These are phyloP conservation scores for Monochamus alternatus DNA, from an alignment of 2,888 invertebrate species.

Conservation along the genomic window DNA sequence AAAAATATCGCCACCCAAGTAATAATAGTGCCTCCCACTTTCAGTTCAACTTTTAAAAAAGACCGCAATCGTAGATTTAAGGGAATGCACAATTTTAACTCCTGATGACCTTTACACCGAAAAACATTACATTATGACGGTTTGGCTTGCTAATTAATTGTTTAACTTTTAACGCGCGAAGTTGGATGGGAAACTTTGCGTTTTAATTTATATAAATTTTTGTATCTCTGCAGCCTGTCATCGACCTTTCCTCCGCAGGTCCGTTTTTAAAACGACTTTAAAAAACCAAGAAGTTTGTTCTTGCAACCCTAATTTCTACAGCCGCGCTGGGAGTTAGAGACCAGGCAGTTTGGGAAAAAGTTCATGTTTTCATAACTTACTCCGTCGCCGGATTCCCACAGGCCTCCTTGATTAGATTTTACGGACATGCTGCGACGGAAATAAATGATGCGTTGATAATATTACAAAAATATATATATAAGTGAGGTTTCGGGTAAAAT, in stretches of 20 bases:
- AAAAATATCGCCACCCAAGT: no score
- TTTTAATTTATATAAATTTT: not conserved
- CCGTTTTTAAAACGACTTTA: not conserved
- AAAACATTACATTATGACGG: not conserved
- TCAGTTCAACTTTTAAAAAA: no score
- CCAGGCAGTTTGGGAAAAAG: no score
- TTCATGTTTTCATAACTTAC: no score
- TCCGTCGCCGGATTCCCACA: no score
- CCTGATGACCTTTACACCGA: not conserved
- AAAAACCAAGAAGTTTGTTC: not conserved
- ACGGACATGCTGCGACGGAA: no score
- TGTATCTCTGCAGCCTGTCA: not conserved
- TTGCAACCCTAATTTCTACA: not conserved
- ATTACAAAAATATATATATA: no score
- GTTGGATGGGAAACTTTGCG: not conserved
- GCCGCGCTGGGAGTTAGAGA: no score
- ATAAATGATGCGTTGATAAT: no score
- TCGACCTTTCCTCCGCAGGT: not conserved
- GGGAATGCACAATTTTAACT: not conserved
- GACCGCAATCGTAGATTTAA: not conserved
- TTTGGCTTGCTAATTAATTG: not conserved
- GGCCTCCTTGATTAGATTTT: no score
- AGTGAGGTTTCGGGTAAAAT: no score
- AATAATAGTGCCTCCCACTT: no score
- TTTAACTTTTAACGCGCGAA: not conserved